A percentile compares a stretch with the other conserved stretches of the same genome.
Evolutionary conservation across 1,140 invertebrate genomes (phyloP).

Genomic region (Chrysopa pallens): DNA sequence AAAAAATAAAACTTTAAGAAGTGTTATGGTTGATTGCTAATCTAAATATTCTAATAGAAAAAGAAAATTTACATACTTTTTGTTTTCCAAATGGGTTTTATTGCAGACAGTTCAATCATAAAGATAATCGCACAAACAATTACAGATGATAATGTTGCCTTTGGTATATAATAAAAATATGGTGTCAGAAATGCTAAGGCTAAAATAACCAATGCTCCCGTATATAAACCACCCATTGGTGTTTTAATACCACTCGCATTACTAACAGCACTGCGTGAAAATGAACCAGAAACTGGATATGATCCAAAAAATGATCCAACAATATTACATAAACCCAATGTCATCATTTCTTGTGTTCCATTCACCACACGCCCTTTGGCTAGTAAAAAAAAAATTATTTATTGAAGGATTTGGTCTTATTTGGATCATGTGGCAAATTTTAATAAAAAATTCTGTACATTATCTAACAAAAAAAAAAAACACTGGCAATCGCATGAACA

Average conservation of each 20-base stretch:
- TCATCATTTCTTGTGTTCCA: slow-evolving; percentile 48
- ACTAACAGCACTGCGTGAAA: slow-evolving; percentile 55
- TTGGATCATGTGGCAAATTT: too few species aligned
- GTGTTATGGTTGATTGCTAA: too few species aligned
- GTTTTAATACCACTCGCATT: slow-evolving; percentile 57
- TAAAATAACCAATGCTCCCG: slow-evolving; percentile 33
- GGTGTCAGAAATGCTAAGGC: slow-evolving; percentile 40
- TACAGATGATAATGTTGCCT: slow-evolving; percentile 40
- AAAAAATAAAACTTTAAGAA: too few species aligned
- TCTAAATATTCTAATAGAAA: too few species aligned
- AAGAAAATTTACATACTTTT: slow-evolving; percentile 44
- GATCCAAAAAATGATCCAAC: slow-evolving; percentile 51
- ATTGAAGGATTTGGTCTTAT: too few species aligned
- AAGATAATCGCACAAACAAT: slow-evolving; percentile 52
- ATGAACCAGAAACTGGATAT: slow-evolving; percentile 53
- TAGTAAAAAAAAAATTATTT: slow-evolving; percentile 8
- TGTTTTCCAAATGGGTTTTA: slow-evolving; percentile 39
- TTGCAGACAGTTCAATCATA: slow-evolving; percentile 41
- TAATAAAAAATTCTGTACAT: too few species aligned
- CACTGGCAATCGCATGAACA: too few species aligned
- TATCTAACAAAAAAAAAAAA: too few species aligned
- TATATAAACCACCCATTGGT: slow-evolving; percentile 47
- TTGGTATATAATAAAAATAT: slow-evolving; percentile 52
- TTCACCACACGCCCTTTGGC: slow-evolving; percentile 31
- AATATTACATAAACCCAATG: slow-evolving; percentile 48